Conservation (phyloP, 2,888 invertebrate genomes). For the Torymus auratus region DNA sequence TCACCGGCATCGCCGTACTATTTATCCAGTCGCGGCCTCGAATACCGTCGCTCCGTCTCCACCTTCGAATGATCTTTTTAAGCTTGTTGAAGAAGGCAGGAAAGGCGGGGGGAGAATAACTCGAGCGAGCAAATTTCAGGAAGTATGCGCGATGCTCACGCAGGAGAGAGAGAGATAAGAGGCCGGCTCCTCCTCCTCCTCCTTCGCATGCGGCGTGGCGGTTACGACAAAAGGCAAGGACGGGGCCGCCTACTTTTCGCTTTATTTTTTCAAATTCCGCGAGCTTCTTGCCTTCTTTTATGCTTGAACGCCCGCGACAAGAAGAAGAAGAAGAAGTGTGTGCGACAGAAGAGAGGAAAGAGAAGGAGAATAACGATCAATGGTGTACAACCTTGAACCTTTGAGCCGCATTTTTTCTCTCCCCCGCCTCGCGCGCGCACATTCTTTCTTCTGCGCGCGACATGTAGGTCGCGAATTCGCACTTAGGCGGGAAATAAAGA, state of each 20-base stretch:
- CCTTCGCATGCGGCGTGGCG: neutral
- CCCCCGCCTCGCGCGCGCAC: neutral
- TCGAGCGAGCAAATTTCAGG: no score
- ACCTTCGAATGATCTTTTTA: no score
- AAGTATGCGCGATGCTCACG: no score
- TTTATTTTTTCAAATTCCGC: conserved; percentile 21
- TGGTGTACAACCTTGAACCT: conserved; percentile 43
- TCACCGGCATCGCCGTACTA: neutral
- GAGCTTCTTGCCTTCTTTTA: neutral
- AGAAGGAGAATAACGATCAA: conserved; percentile 25
- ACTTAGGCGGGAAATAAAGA: conserved; percentile 11
- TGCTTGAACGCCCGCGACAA: neutral
- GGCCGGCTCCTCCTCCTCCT: neutral
- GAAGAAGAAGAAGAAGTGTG: neutral
- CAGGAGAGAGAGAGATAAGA: neutral
- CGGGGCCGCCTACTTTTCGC: conserved; percentile 20
- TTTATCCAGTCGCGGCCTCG: neutral
- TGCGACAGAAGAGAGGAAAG: neutral
- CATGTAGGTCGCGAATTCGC: conserved; percentile 45
- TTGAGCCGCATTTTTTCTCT: conserved; percentile 39
- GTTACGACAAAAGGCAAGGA: conserved; percentile 36
- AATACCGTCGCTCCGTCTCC: neutral
- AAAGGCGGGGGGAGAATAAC: neutral
- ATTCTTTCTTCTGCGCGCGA: conserved; percentile 8
- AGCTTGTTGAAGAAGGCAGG: neutral